phyloP scores from a whole-genome alignment of 2,888 invertebrate genomes.

The Amaurobius ferox region DNA sequence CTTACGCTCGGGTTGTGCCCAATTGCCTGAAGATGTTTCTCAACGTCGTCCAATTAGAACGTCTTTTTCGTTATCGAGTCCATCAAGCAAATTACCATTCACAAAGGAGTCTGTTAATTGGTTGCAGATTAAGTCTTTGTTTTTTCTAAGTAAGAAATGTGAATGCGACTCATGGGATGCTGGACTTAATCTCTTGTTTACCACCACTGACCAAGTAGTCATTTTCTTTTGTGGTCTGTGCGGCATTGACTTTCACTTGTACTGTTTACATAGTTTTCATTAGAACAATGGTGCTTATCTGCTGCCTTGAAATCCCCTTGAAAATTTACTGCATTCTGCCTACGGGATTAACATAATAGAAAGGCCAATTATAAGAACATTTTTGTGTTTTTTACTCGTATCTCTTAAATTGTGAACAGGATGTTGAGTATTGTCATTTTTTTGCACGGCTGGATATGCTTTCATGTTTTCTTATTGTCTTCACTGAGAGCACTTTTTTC shows the following conservation, averaged over 20 bases:
- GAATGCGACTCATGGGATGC: neutral
- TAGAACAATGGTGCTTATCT: slow-evolving; percentile 14
- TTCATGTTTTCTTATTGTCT: neutral
- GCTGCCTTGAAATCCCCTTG: neutral
- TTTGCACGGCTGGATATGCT: neutral
- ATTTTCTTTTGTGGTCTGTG: neutral
- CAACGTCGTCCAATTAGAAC: slow-evolving; percentile 31
- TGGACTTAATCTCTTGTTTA: slow-evolving; percentile 10
- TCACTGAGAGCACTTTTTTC: too few species aligned
- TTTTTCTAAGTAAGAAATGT: neutral
- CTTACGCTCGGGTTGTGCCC: neutral
- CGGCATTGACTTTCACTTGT: neutral
- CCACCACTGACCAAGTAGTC: slow-evolving; percentile 16
- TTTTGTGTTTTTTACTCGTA: neutral
- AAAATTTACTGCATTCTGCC: neutral
- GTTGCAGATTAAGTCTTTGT: neutral
- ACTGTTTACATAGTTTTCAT: neutral
- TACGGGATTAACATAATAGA: neutral
- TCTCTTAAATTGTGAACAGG: neutral
- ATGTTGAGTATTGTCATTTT: slow-evolving; percentile 7
- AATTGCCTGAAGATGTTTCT: neutral
- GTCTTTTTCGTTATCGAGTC: slow-evolving; percentile 4
- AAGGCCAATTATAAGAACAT: neutral
- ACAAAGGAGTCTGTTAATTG: slow-evolving; percentile 7
- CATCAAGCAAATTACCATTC: slow-evolving; percentile 16